Percentiles rank a stretch among this genome's conserved stretches.
phyloP scores from a whole-genome alignment of 2,113 vertebrate species.

The Rallus limicola region DNA sequence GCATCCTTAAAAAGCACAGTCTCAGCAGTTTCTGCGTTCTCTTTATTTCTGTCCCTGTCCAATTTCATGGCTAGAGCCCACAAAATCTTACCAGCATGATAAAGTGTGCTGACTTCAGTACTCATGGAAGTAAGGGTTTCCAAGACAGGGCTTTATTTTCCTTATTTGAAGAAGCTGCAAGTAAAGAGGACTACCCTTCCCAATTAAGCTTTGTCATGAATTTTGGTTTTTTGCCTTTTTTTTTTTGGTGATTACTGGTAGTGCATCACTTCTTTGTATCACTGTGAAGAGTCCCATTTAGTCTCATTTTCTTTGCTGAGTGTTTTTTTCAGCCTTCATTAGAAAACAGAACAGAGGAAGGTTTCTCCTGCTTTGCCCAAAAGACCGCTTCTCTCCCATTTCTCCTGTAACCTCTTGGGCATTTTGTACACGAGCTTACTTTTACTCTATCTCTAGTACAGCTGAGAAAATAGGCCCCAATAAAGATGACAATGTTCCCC shows the following conservation, averaged over 20 bases:
- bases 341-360: neutral
- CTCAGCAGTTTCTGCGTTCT: neutral
- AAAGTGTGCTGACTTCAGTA: neutral
- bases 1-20: neutral
- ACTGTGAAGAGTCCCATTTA: neutral
- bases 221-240: neutral
- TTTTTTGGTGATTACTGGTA: neutral
- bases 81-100: conserved; percentile 12
- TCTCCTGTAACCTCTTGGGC: neutral
- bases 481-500: neutral
- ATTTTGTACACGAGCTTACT: neutral
- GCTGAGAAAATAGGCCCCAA: rapidly evolving
- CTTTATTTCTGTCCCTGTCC: conserved; percentile 27
- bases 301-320: neutral
- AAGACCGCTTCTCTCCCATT: neutral
- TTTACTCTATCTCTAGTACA: neutral
- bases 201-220: neutral
- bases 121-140: neutral
- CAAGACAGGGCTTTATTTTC: neutral
- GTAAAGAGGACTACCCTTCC: neutral
- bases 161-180: conserved; percentile 6
- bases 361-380: neutral
- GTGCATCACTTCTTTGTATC: neutral
- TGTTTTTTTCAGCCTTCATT: neutral
- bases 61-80: neutral